These are phyloP conservation scores for Vombatus ursinus DNA, from an alignment of 2,113 vertebrate species.

Conservation along the genomic window DNA sequence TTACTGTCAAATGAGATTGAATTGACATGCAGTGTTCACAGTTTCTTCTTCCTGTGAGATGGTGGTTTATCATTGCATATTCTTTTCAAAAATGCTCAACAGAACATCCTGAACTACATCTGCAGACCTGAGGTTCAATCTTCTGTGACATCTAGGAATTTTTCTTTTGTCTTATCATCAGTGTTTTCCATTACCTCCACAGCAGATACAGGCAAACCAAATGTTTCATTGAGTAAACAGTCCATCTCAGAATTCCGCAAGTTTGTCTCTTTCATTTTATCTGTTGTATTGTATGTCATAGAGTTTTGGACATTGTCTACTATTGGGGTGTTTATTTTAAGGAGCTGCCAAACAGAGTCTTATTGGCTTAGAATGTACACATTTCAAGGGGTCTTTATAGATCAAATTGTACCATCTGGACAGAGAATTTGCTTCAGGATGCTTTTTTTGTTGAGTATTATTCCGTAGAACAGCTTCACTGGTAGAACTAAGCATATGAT, in stretches of 20 bases:
- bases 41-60: slow-evolving; percentile 31
- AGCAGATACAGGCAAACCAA: background rate
- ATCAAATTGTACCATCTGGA: background rate
- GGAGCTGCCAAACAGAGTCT: background rate
- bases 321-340: background rate
- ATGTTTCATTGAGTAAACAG: slow-evolving; percentile 34
- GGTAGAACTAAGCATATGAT: background rate
- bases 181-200: background rate
- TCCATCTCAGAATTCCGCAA: background rate
- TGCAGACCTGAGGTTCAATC: slow-evolving; percentile 41
- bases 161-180: slow-evolving; percentile 17
- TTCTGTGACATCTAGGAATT: slow-evolving; percentile 3
- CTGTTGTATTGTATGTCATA: background rate
- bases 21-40: slow-evolving; percentile 20
- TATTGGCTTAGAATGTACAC: background rate
- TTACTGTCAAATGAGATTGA: background rate
- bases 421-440: background rate
- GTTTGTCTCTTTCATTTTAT: slow-evolving; percentile 39
- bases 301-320: background rate
- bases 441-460: background rate
- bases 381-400: background rate
- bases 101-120: slow-evolving; percentile 42
- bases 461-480: background rate
- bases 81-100: slow-evolving; percentile 62
- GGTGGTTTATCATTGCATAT: background rate